A percentile compares a stretch with the other conserved stretches of the same genome.
phyloP scores from a whole-genome alignment of 2,113 vertebrate genomes.

The human region GRCh38 chr11:62533501-62534000 shows the following conservation, averaged over 20 bases:
- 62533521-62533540: neutral
- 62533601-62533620: conserved; percentile 48
- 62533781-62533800: conserved; percentile 61
- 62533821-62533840: conserved; percentile 73
- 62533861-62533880: conserved; percentile 83
- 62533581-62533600: neutral
- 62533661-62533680: conserved; percentile 67
- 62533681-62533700: conserved; percentile 50
- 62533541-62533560: conserved; percentile 2
- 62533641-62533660: neutral
- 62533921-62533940: conserved; percentile 93
- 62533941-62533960: conserved; percentile 94
- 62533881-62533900: conserved; percentile 87
- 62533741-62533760: neutral
- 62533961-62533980: conserved; percentile 95
- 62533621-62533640: conserved; percentile 44
- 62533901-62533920: conserved; percentile 84
- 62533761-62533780: conserved; percentile 36
- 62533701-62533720: conserved; percentile 64
- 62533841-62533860: conserved; percentile 81
- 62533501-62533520: conserved; percentile 72
- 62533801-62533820: conserved; percentile 64
- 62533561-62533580: neutral
- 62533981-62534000: conserved; percentile 87
- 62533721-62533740: neutral